Base-by-base conservation (phyloP, 1,140 invertebrate genomes). In the Aphaenogaster ashmeadi region DNA sequence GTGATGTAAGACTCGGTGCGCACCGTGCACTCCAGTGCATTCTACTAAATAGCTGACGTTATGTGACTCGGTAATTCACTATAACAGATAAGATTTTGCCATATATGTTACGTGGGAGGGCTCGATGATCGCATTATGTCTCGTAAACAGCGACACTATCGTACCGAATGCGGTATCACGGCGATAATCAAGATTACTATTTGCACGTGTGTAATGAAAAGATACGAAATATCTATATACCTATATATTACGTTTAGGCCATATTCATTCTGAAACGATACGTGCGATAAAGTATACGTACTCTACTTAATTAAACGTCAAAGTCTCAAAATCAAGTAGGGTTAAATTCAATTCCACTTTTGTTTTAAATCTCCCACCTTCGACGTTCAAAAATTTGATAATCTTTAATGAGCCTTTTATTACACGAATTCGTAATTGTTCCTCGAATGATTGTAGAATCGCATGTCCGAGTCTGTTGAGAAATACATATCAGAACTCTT, bases 61-160 rank as follows among this genome's bases (percentile, higher is more conserved):
- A 54, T 84, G 33, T 7, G 80, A 75, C 69, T 62, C 56, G 54
- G 69, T 84, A 75, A 84, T 62, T 60, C 44, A 36, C 41, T 74
- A 21, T 41, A 80, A 38, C 15, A 84, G 80, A 84, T 84, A 84
- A 84, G 54, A 60, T 74, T 74, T 83, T 74, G 6, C 52, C n/a
- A 52, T 67, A 58, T 50, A 84, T 50, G 11, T 83, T 83, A 47
- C 80, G 80, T 83, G 54, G 80, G 69, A 84, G 69, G 69, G 56
- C 52, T 47, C 27, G 27, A 58, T 74, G 67, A 74, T 60, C 18
- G 13, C 27, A 84, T 50, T 74, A 84, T 13, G 1, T 36, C 54
- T 74, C 18, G 15, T 50, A 74, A 81, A 50, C 33, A 84, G 58
- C 52, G 27, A 47, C 33, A 69, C 47, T 84, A 62, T 75, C 41